phyloP scores from a whole-genome alignment of 2,113 vertebrate species.

The Cacatua alba region DNA sequence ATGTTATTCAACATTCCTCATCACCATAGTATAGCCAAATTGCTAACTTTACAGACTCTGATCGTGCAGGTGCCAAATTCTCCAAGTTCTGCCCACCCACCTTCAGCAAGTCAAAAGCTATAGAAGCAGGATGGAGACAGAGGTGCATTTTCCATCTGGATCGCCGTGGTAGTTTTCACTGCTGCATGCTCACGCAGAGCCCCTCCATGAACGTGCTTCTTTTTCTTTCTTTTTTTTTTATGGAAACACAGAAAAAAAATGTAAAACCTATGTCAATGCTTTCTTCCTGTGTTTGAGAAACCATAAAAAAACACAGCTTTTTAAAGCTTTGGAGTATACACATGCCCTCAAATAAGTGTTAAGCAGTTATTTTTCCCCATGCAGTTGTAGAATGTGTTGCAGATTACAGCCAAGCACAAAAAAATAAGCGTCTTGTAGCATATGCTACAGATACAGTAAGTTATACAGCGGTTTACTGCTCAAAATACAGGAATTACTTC shows the following conservation, averaged over 20 bases:
- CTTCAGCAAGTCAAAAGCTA: constrained; percentile 31
- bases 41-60: constrained; percentile 37
- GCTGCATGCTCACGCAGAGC: neutral
- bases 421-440: neutral
- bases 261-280: neutral
- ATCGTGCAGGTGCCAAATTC: constrained; percentile 28
- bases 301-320: neutral
- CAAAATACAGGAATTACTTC: neutral
- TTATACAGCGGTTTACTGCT: neutral
- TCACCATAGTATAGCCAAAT: neutral
- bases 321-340: neutral
- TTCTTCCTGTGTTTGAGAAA: constrained; percentile 22
- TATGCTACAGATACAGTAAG: neutral
- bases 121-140: neutral
- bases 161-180: neutral
- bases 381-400: constrained; percentile 27
- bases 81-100: constrained; percentile 45
- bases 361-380: constrained; percentile 37
- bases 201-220: neutral
- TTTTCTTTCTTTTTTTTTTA: neutral
- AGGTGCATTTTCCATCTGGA: constrained; percentile 52
- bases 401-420: constrained; percentile 1
- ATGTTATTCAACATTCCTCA: constrained; percentile 33
- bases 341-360: constrained; percentile 5
- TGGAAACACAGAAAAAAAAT: neutral